Percentiles rank a stretch among this genome's conserved stretches.
These are phyloP conservation scores for Drosophila niveifrons DNA, from an alignment of 2,888 invertebrate species.

Conservation along the genomic window DNA sequence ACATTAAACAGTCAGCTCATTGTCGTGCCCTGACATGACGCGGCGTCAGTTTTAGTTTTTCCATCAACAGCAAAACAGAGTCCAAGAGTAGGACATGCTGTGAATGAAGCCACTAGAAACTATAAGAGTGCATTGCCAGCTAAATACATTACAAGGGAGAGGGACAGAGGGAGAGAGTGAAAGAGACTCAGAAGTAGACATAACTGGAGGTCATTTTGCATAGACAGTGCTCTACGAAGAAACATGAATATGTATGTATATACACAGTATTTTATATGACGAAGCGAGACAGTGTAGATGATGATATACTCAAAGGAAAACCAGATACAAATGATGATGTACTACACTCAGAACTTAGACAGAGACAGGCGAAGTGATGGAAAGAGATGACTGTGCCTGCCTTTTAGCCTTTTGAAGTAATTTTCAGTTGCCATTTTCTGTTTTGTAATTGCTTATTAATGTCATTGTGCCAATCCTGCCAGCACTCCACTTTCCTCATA, in stretches of 20 bases:
- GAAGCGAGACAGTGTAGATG: slow-evolving; percentile 44
- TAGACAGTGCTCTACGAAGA: slow-evolving; percentile 60
- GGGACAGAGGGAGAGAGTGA: neutral
- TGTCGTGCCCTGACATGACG: slow-evolving; percentile 70
- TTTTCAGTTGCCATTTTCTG: slow-evolving; percentile 80
- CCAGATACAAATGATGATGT: neutral
- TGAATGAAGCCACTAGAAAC: slow-evolving; percentile 77
- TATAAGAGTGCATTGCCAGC: slow-evolving; percentile 68
- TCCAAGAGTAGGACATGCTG: slow-evolving; percentile 44
- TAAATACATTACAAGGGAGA: slow-evolving; percentile 19
- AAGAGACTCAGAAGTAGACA: slow-evolving; percentile 29
- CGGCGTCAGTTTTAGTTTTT: slow-evolving; percentile 69
- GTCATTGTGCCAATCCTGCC: slow-evolving; percentile 66
- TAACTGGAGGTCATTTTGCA: slow-evolving; percentile 74
- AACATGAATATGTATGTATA: slow-evolving; percentile 43
- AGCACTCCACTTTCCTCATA: slow-evolving; percentile 15
- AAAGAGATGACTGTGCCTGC: slow-evolving; percentile 17
- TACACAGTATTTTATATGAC: slow-evolving; percentile 45
- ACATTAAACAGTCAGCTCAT: slow-evolving; percentile 80
- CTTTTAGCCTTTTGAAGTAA: slow-evolving; percentile 77
- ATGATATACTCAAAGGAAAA: slow-evolving; percentile 54
- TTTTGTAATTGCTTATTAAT: slow-evolving; percentile 79
- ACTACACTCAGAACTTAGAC: neutral
- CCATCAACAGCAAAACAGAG: slow-evolving; percentile 42
- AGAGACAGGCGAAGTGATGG: slow-evolving; percentile 16